Percentiles rank a stretch among this genome's conserved stretches.
Evolutionary conservation across 2,113 vertebrate genomes (phyloP).

Genomic region (Scomber scombrus): DNA sequence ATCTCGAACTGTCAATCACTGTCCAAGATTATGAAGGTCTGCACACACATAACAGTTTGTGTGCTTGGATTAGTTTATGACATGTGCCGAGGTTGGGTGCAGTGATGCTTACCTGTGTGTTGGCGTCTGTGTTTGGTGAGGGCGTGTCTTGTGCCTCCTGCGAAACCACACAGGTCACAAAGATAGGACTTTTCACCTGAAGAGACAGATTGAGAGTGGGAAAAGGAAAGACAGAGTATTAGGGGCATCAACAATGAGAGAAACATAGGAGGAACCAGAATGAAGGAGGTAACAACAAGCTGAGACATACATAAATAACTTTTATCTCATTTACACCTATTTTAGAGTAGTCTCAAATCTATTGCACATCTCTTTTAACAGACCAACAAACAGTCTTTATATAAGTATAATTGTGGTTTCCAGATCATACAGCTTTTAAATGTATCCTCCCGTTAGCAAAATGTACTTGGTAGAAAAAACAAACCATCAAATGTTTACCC

Average conservation of each 20-base stretch:
- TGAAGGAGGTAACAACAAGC: background rate
- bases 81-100: constrained; percentile 27
- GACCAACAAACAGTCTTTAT: background rate
- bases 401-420: background rate
- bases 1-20: constrained; percentile 65
- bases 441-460: too few relatives aligned
- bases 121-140: constrained; percentile 98
- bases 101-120: constrained; percentile 90
- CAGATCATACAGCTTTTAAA: background rate
- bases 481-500: too few relatives aligned
- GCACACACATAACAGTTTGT: background rate
- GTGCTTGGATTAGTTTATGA: background rate
- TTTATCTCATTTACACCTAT: background rate
- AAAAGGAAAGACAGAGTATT: background rate
- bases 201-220: constrained; percentile 85
- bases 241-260: background rate
- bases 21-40: constrained; percentile 21
- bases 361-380: constrained; percentile 4
- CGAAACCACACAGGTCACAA: constrained; percentile 99
- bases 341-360: background rate
- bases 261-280: background rate
- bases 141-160: constrained; percentile 96
- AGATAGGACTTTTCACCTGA: constrained; percentile 99
- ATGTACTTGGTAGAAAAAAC: too few relatives aligned
- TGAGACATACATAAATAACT: background rate